A percentile compares a stretch with the other conserved stretches of the same genome.
Conservation (phyloP, 2,797 vertebrate genomes). For the Sarcophilus harrisii region DNA sequence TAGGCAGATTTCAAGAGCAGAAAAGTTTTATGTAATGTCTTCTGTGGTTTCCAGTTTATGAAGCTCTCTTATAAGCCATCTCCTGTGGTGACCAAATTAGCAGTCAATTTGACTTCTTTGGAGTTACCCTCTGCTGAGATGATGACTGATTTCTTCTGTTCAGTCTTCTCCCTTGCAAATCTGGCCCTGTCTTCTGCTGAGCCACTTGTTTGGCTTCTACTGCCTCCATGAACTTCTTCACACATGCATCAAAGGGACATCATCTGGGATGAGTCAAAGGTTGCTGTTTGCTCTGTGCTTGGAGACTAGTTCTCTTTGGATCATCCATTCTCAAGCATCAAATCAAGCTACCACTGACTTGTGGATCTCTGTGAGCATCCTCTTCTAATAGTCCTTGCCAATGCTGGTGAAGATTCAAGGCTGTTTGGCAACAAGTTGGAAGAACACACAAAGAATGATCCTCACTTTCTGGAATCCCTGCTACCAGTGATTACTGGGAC, state of each 20-base stretch:
- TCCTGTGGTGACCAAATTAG: conserved; percentile 92
- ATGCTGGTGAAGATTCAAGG: conserved; percentile 96
- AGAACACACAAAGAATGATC: conserved; percentile 97
- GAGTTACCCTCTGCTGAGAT: conserved; percentile 97
- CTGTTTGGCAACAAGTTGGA: conserved; percentile 91
- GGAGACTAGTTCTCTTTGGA: conserved; percentile 97
- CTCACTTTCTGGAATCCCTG: conserved; percentile 99
- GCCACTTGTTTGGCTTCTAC: conserved; percentile 88
- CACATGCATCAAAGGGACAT: conserved; percentile 97
- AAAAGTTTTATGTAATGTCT: conserved; percentile 95
- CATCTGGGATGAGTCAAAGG: conserved; percentile 97
- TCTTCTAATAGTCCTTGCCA: conserved; percentile 97
- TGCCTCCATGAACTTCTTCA: conserved; percentile 93
- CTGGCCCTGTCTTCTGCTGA: conserved; percentile 92
- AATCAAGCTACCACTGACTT: conserved; percentile 98
- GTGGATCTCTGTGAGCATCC: conserved; percentile 96
- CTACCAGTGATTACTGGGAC: conserved; percentile 97
- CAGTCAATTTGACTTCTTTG: conserved; percentile 96
- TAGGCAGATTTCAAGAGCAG: conserved; percentile 93
- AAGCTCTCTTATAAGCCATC: conserved; percentile 95
- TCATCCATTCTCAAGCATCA: conserved; percentile 97
- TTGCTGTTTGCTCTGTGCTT: conserved; percentile 94
- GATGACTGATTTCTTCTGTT: conserved; percentile 97
- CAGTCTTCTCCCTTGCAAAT: conserved; percentile 84
- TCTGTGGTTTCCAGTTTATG: conserved; percentile 97